Base-by-base conservation (phyloP, 2,797 vertebrate species). In the Lycodopsis pacificus region DNA sequence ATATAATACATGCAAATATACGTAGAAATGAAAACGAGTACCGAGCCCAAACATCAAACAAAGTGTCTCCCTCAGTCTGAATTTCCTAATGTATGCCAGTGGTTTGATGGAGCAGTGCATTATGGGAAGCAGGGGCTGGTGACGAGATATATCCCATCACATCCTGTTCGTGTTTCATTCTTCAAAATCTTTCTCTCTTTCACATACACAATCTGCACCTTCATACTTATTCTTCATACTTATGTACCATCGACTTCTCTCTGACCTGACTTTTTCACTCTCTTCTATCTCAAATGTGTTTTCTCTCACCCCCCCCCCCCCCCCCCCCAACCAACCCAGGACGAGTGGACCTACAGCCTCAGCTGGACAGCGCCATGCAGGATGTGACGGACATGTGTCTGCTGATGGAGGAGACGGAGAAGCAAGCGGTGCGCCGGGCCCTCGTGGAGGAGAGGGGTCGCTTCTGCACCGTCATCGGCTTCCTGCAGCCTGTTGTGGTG, bases 321-420 rank as follows among this genome's bases (percentile, higher is more conserved):
- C 12, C 85, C 68, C 25, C 73, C 14, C 65, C 64, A n/a, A n/a
- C 44, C 63, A 81, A 25, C 73, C 0, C 92, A 99, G 98, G 98
- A 25, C 97, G 97, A 77, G 97, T 96, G 9, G 97, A 99, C 89
- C 94, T 99, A 86, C 97, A 98, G 93, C 98, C 98, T 3, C 98
- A 99, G 96, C 92, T 99, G 91, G 97, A 99, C 95, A 97, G 96
- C 0, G 98, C 98, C 0, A 96, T 99, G 89, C 98, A 99, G 94
- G 98, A 99, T 0, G 97, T 99, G 88, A 99, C 96, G 0, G 98
- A 99, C 94, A 96, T 98, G 97, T 99, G 97, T 90, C 94, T 99
- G 88, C 89, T 99, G 84, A 96, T 99, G 96, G 98, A 99, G 93
- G 98, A 99, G 94, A 99, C 95, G 0, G 98, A 99, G 94, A 99